Base-by-base conservation (phyloP, 2,888 invertebrate genomes). In the Mallateleia sp. region DNA sequence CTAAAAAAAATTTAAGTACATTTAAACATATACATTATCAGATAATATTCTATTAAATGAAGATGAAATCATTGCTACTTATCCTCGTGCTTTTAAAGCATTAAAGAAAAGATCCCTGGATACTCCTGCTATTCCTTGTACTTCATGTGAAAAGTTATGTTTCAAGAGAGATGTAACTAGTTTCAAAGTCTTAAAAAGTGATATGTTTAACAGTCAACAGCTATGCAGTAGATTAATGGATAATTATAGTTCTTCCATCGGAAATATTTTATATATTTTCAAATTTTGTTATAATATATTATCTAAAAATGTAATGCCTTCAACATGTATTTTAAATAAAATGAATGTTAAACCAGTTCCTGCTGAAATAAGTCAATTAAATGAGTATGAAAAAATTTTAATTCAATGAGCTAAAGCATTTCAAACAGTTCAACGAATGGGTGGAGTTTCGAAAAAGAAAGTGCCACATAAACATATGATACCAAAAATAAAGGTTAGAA, bases 81-180 rank as follows among this genome's bases (percentile, higher is more conserved):
- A 52, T 22, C 14, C 14, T 52, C 22, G 24, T 52, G 52, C 52
- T 15, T 52, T 52, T 11, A 52, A 52, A 52, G 22, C 24, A 15
- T 52, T 52, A 2, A 52, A 50, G 18, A 50, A 50, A 50, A 18
- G 18, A 50, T 2, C 50, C 2, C 11, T 50, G 22, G 50, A 50
- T 18, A 50, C 50, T 50, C 50, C 50, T 3, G 8, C 50, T 50
- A 50, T 50, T 18, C 50, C 50, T 50, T 50, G 50, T 50, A 50
- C 18, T 50, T 50, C n/a, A n/a, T n/a, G n/a, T n/a, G n/a, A n/a
- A n/a, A n/a, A n/a, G n/a, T n/a, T n/a, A n/a, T n/a, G n/a, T n/a
- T n/a, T n/a, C n/a, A n/a, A n/a, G n/a, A n/a, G n/a, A n/a, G n/a
- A n/a, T n/a, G n/a, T n/a, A n/a, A n/a, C n/a, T n/a, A n/a, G 7